Evolutionary conservation across 53 echinoderm and acorn worm species (phyloP).

Genomic region (Apostichopus leukothele): DNA sequence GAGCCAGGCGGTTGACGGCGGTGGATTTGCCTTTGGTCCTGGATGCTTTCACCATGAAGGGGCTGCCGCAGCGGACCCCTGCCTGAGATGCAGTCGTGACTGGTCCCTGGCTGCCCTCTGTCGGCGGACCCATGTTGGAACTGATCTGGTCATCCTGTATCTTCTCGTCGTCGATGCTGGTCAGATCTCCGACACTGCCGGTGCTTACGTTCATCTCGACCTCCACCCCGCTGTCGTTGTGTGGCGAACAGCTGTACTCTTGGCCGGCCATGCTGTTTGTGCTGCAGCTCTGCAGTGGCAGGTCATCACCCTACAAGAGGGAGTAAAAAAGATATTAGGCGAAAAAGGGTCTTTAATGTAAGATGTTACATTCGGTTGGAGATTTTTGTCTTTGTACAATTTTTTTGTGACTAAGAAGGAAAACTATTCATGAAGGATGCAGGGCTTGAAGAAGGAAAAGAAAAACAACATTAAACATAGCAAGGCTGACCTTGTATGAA

Average conservation of each 20-base stretch:
- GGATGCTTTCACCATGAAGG: slow-evolving; percentile 67
- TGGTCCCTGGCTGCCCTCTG: slow-evolving; percentile 37
- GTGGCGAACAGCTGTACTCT: slow-evolving; percentile 93
- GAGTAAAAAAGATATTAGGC: not conserved
- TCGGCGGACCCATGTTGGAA: slow-evolving; percentile 75
- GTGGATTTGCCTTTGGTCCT: slow-evolving; percentile 56
- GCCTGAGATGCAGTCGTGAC: slow-evolving; percentile 57
- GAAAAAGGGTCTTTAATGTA: no score
- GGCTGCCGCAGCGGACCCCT: slow-evolving; percentile 65
- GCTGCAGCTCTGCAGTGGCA: slow-evolving; percentile 29
- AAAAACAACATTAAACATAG: no score
- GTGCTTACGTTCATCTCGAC: slow-evolving; percentile 91
- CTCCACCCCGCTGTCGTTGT: slow-evolving; percentile 97
- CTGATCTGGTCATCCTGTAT: slow-evolving; percentile 96
- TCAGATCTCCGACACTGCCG: slow-evolving; percentile 82
- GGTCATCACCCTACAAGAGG: slow-evolving; percentile 31
- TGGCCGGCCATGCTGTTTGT: slow-evolving; percentile 42
- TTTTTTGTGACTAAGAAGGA: no score
- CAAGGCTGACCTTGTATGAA: no score
- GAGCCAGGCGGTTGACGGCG: slow-evolving; percentile 69
- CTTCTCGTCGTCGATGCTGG: slow-evolving; percentile 58
- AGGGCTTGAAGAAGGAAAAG: no score
- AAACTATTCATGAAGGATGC: no score
- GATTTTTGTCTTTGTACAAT: no score
- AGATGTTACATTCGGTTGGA: no score